Evolutionary conservation across 2,888 invertebrate species (phyloP).

Genomic region (Latrodectus hesperus): DNA sequence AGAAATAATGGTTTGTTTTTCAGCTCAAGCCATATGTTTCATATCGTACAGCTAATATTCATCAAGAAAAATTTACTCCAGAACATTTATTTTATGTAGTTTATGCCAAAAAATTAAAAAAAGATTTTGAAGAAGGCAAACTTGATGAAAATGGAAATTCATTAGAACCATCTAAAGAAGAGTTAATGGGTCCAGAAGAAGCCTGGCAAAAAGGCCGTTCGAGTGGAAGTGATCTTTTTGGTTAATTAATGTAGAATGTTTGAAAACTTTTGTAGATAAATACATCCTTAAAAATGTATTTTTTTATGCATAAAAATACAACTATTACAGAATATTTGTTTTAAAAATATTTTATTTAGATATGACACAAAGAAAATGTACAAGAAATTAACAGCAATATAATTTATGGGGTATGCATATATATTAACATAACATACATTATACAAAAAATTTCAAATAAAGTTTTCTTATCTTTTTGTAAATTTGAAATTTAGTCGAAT

Average conservation of each 20-base stretch:
- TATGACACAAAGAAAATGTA: too few relatives aligned
- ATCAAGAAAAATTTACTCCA: slow-evolving; percentile 88
- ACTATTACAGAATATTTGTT: too few relatives aligned
- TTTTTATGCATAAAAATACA: too few relatives aligned
- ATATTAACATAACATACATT: too few relatives aligned
- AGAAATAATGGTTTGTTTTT: slow-evolving; percentile 74
- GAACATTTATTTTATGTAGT: slow-evolving; percentile 76
- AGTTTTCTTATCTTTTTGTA: too few relatives aligned
- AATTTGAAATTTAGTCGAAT: too few relatives aligned
- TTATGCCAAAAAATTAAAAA: slow-evolving; percentile 68
- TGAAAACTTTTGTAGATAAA: background rate
- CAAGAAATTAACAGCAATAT: too few relatives aligned
- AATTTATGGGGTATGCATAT: too few relatives aligned
- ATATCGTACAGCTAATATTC: slow-evolving; percentile 84
- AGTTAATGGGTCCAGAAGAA: slow-evolving; percentile 83
- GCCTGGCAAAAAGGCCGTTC: slow-evolving; percentile 82
- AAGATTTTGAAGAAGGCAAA: slow-evolving; percentile 77
- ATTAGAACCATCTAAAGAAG: slow-evolving; percentile 83
- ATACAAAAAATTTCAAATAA: too few relatives aligned
- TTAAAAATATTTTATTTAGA: too few relatives aligned
- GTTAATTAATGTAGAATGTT: slow-evolving; percentile 11
- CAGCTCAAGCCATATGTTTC: slow-evolving; percentile 95
- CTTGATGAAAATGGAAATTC: slow-evolving; percentile 83
- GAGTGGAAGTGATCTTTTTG: slow-evolving; percentile 89
- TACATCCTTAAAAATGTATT: too few relatives aligned